Evolutionary conservation across 2,888 invertebrate species (phyloP).

Genomic region (Macaria liturata): DNA sequence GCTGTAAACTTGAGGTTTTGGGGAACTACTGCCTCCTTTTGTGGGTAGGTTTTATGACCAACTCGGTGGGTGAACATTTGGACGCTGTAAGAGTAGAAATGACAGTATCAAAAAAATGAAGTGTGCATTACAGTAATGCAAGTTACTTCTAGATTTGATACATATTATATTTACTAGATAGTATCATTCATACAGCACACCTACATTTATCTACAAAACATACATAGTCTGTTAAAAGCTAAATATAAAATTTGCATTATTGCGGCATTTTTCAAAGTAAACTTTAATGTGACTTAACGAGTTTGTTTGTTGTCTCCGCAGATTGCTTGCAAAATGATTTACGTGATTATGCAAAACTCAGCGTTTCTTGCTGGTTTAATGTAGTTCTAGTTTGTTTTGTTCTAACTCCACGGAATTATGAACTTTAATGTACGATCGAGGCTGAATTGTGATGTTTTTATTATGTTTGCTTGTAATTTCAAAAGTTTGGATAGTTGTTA

Average conservation of each 20-base stretch:
- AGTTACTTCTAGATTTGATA: too few species aligned
- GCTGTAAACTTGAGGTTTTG: neutral
- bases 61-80: too few species aligned
- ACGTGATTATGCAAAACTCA: conserved; percentile 5
- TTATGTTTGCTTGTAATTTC: neutral
- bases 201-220: neutral
- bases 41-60: too few species aligned
- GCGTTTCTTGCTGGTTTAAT: conserved; percentile 10
- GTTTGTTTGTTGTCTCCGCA: conserved; percentile 9
- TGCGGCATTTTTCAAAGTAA: conserved; percentile 7
- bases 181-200: neutral
- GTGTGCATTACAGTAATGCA: too few species aligned
- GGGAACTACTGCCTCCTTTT: too few species aligned
- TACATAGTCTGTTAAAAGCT: neutral
- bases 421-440: conserved; percentile 6
- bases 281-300: conserved; percentile 11
- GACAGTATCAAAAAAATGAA: too few species aligned
- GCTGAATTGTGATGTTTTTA: too few species aligned
- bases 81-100: too few species aligned
- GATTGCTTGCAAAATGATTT: conserved; percentile 13
- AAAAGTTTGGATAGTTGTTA: too few species aligned
- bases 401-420: conserved; percentile 6
- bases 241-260: neutral
- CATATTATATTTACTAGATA: too few species aligned
- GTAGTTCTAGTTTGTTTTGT: conserved; percentile 15